These are phyloP conservation scores for Patiria miniata DNA, from an alignment of 35 echinoderm and acorn worm species.

Conservation along the genomic window DNA sequence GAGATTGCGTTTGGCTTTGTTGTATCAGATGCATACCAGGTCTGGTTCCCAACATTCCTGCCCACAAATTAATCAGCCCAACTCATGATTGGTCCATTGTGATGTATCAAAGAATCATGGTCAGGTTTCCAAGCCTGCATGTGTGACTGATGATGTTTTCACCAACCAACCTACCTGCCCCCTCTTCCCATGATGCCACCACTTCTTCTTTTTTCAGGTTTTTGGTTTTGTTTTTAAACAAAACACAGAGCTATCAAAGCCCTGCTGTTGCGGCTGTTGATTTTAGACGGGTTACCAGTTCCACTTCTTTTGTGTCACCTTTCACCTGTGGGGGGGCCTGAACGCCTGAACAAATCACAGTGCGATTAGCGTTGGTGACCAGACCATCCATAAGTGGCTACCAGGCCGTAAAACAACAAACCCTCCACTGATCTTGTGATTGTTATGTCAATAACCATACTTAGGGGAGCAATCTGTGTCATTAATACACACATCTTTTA, in stretches of 20 bases:
- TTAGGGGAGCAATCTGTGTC: background rate
- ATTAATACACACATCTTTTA: background rate
- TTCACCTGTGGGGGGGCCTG: background rate
- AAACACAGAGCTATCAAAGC: slow-evolving; percentile 1
- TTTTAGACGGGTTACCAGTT: slow-evolving; percentile 20
- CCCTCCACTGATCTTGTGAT: background rate
- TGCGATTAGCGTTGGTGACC: background rate
- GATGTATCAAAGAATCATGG: too few relatives aligned
- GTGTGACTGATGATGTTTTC: too few relatives aligned
- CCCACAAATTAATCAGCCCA: background rate
- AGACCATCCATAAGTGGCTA: slow-evolving; percentile 6
- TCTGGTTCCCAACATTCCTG: background rate
- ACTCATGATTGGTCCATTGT: too few relatives aligned
- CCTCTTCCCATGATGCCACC: too few relatives aligned
- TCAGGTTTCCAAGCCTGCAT: too few relatives aligned
- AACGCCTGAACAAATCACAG: slow-evolving; percentile 28
- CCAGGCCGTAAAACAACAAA: background rate
- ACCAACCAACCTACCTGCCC: too few relatives aligned
- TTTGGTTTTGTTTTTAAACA: slow-evolving; percentile 15
- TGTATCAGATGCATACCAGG: background rate
- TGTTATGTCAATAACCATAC: slow-evolving; percentile 2
- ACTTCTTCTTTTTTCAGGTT: too few relatives aligned
- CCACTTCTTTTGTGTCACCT: background rate
- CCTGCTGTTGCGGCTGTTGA: slow-evolving; percentile 11
- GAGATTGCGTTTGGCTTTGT: background rate